Base-by-base conservation (phyloP, 2,113 vertebrate species). In the Chaenocephalus aceratus region DNA sequence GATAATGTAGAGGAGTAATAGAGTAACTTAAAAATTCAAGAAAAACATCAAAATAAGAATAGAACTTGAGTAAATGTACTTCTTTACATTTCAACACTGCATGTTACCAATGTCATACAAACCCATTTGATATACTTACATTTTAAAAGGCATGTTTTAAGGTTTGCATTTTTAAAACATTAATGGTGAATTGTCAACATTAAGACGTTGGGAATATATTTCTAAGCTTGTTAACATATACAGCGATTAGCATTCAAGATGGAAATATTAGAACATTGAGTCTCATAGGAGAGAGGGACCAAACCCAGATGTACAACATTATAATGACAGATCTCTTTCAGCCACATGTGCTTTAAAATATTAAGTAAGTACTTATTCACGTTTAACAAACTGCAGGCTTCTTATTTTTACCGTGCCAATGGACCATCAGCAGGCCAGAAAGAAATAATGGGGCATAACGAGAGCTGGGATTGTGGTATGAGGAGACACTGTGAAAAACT, bases 261-360 rank as follows among this genome's bases (percentile, higher is more conserved):
- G 18, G 57, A 51, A 60, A 48, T n/a, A 49, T 3, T 21, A 2
- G 57, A 60, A n/a, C 45, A 61, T 51, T 36, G 10, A 4, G 9
- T 61, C 46, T 36, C 26, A 48, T n/a, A 23, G 21, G 18, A 8
- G 26, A 72, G 46, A 15, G 26, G 46, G 0, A 49, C 11, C 56
- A 49, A 73, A 18, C 48, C 51, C 1, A 44, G 18, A 60, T 53
- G 34, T 26, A 61, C 18, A 61, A 51, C 46, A 52, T 51, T 51
- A 36, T n/a, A 62, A 41, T 58, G 53, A 67, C 18, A 51, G 26
- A 76, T 15, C 10, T 15, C 36, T 21, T 49, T 48, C 44, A 48
- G 52, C 16, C 10, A 58, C 16, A 65, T 51, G 45, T 52, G 64
- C 14, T 67, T 76, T 56, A 60, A 66, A 63, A 71, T 48, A 70